Evolutionary conservation across 2,797 vertebrate species (phyloP).

Genomic region (Lacerta agilis): DNA sequence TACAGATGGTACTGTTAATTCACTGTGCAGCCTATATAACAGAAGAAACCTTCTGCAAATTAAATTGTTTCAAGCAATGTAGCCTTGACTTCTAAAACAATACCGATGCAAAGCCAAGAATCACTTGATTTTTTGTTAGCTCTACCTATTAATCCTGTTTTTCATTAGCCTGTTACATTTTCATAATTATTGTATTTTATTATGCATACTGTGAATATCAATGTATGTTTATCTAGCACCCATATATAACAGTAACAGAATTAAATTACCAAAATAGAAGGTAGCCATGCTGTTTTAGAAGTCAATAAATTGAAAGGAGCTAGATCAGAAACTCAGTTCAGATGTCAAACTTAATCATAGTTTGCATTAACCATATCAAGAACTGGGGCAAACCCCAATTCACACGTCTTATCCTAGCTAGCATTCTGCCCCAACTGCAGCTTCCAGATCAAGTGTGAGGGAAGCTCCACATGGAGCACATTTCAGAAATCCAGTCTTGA

Average conservation of each 20-base stretch:
- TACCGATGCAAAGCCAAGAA: not conserved
- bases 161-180: not conserved
- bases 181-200: not conserved
- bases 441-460: no score
- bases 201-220: not conserved
- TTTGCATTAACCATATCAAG: not conserved
- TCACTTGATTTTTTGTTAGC: not conserved
- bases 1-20: not conserved
- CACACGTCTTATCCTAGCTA: no score
- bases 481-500: no score
- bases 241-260: not conserved
- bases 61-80: not conserved
- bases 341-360: not conserved
- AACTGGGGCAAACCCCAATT: no score
- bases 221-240: not conserved
- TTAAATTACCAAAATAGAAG: not conserved
- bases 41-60: not conserved
- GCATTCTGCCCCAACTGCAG: no score
- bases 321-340: not conserved
- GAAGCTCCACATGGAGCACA: no score
- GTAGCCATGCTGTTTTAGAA: not conserved
- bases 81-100: not conserved
- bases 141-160: not conserved
- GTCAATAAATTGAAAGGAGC: not conserved
- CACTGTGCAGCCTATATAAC: not conserved